Conservation (phyloP, 1,140 invertebrate species). For the Drosophila asahinai region DNA sequence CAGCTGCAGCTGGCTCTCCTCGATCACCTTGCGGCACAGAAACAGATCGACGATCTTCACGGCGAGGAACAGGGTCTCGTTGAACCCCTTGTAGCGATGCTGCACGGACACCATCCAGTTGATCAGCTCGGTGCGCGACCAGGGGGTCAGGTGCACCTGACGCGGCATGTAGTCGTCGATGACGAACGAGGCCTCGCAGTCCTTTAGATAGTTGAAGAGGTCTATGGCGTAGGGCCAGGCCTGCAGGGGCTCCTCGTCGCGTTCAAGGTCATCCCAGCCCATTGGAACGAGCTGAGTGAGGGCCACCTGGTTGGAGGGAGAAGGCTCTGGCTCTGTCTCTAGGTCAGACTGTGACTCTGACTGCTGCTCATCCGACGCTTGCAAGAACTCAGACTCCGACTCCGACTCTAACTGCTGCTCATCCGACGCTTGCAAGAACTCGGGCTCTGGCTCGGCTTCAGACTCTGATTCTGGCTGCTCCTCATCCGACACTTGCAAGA, state of each 20-base stretch:
- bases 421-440: no score
- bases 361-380: no score
- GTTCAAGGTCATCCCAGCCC: no score
- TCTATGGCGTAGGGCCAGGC: slow-evolving; percentile 96
- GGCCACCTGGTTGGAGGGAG: no score
- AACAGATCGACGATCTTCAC: slow-evolving; percentile 98
- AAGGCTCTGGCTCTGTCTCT: no score
- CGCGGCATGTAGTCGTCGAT: slow-evolving; percentile 92
- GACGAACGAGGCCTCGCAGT: slow-evolving; percentile 91
- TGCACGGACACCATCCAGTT: slow-evolving; percentile 99
- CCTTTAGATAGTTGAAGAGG: slow-evolving; percentile 96
- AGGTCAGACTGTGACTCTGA: no score
- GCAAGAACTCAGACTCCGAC: no score
- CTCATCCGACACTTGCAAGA: no score
- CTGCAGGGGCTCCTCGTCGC: slow-evolving; percentile 91
- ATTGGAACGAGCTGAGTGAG: no score
- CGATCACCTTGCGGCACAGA: slow-evolving; percentile 89
- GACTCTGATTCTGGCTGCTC: no score
- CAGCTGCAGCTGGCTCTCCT: slow-evolving; percentile 93
- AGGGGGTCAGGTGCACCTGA: slow-evolving; percentile 91
- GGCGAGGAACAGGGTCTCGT: slow-evolving; percentile 98
- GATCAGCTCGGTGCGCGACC: slow-evolving; percentile 96
- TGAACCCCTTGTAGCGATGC: slow-evolving; percentile 98
- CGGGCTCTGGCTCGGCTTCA: no score
- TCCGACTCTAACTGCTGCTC: no score